Base-by-base conservation (phyloP, 2,113 vertebrate species). In the Holacanthus passer region DNA sequence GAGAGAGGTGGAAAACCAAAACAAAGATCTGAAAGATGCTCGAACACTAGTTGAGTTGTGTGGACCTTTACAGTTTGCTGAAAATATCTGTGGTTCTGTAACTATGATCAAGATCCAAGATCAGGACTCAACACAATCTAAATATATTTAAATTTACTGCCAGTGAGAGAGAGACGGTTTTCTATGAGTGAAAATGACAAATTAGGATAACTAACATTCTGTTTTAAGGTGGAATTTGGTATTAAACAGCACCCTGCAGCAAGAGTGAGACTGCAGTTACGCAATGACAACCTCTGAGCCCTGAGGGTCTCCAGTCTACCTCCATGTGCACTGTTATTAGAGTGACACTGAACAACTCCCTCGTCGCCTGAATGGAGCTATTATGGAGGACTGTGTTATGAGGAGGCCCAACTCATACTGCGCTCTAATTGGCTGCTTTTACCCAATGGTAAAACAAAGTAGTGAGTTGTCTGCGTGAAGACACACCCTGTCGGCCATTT, bases 341-440 rank as follows among this genome's bases (percentile, higher is more conserved):
- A 86, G 73, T 27, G 69, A 86, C 82, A 73, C 66, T 12, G 67
- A 72, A 83, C 73, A 82, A 76, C 84, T 77, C 73, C 68, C 82
- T 43, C 20, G 0, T n/a, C 6, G 58, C 66, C 79, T 94, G 87
- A 95, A 94, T 89, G 85, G 74, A 80, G 63, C 76, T 80, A 88
- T 94, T 94, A 91, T 94, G 73, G 62, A 88, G 67, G 70, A 47
- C 74, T 64, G 69, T 62, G 77, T 86, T 80, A 89, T 67, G 77
- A 84, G 74, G 73, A 81, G 75, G 82, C 32, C 59, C 53, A 73
- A 47, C 71, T 79, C 77, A 22, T 22, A 1, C 77, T 73, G 64
- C n/a, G 5, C 65, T 88, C 68, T 71, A 9, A 93, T 65, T 90
- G 85, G 84, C 71, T 74, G 73, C 4, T 80, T 83, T 83, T 6